A percentile compares a stretch with the other conserved stretches of the same genome.
These are phyloP conservation scores for Numenius phaeopus DNA, from an alignment of 2,797 vertebrate genomes.

Conservation along the genomic window DNA sequence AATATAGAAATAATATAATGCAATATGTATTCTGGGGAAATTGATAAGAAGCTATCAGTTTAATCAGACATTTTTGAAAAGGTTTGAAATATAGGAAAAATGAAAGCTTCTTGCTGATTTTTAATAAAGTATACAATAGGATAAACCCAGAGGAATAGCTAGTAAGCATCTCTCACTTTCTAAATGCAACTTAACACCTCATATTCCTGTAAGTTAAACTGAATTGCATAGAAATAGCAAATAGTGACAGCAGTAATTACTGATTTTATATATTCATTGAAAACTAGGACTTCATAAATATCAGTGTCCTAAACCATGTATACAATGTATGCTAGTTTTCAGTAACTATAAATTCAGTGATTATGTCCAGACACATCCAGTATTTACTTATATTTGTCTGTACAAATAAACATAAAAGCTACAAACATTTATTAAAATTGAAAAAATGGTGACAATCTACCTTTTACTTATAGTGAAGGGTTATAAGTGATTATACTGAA, in stretches of 20 bases:
- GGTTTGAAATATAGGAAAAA: neutral
- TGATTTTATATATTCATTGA: neutral
- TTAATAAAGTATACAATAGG: neutral
- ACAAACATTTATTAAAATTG: neutral
- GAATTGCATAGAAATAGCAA: neutral
- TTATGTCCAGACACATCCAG: neutral
- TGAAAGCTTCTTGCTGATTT: neutral
- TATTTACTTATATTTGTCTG: neutral
- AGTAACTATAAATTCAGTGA: neutral
- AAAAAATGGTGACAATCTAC: neutral
- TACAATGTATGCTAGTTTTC: neutral
- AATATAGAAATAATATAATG: neutral
- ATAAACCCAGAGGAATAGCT: neutral
- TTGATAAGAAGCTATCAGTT: neutral
- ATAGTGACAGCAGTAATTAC: neutral
- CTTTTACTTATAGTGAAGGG: neutral
- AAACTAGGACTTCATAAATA: neutral
- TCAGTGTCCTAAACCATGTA: neutral
- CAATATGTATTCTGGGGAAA: neutral
- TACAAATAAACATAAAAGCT: neutral
- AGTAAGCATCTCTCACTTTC: neutral
- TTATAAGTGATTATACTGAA: neutral
- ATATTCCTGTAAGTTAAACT: neutral
- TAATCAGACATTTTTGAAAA: rapidly evolving
- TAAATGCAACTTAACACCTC: neutral